phyloP scores from a whole-genome alignment of 2,797 vertebrate species.

The Crenuchus spilurus region DNA sequence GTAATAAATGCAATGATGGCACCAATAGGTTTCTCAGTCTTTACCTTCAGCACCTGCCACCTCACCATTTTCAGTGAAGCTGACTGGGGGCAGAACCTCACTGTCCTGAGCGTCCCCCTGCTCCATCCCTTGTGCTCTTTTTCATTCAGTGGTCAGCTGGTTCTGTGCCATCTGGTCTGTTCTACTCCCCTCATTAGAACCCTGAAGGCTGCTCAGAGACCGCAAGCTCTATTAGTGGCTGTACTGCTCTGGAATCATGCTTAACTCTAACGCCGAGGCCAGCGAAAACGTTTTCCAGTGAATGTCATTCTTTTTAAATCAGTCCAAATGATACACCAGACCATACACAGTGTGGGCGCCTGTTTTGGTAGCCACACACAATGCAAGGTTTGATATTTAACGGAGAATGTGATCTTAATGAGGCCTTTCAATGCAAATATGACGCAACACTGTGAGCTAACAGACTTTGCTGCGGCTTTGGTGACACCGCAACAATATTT shows the following conservation, averaged over 20 bases:
- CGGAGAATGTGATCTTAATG: constrained; percentile 44
- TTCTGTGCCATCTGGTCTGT: constrained; percentile 57
- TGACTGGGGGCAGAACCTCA: constrained; percentile 14
- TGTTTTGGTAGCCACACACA: constrained; percentile 48
- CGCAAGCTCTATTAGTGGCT: constrained; percentile 21
- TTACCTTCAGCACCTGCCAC: constrained; percentile 12
- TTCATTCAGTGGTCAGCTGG: constrained; percentile 58
- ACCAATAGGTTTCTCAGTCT: too few species aligned
- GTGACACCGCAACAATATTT: constrained; percentile 50
- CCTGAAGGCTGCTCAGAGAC: constrained; percentile 22
- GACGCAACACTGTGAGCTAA: constrained; percentile 25
- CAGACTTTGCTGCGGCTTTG: constrained; percentile 27
- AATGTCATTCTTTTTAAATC: constrained; percentile 29
- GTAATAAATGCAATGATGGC: too few species aligned
- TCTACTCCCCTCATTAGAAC: constrained; percentile 36
- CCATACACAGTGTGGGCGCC: constrained; percentile 3
- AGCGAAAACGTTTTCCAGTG: constrained; percentile 40
- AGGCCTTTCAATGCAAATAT: constrained; percentile 51
- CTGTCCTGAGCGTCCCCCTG: too few species aligned
- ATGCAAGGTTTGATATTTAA: constrained; percentile 33
- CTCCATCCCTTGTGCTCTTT: constrained; percentile 39
- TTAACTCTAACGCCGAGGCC: constrained; percentile 31
- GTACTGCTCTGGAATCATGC: neutral
- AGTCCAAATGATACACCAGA: constrained; percentile 30
- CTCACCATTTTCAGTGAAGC: neutral